Conservation (phyloP, 2,113 vertebrate genomes). For the Pedionomus torquatus region DNA sequence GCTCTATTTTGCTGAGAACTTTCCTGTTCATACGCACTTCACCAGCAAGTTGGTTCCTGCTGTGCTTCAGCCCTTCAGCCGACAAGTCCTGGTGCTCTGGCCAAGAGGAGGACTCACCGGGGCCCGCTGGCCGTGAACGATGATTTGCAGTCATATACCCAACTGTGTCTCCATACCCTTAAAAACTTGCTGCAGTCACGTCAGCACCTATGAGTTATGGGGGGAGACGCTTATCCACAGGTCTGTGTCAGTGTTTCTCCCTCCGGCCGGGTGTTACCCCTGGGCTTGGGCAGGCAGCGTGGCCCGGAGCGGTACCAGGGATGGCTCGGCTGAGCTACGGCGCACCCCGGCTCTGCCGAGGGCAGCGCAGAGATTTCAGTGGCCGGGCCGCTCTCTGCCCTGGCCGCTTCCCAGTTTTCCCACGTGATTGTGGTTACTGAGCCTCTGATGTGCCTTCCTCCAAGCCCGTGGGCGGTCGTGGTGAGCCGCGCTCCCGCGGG, state of each 20-base stretch:
- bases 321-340: background rate
- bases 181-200: background rate
- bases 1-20: background rate
- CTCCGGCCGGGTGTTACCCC: background rate
- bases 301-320: background rate
- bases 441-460: background rate
- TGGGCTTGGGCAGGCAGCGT: rapidly evolving
- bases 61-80: background rate
- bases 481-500: background rate
- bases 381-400: background rate
- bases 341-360: background rate
- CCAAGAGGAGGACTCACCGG: background rate
- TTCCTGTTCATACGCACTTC: background rate
- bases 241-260: background rate
- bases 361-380: background rate
- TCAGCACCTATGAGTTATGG: rapidly evolving
- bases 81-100: background rate
- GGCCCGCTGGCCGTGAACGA: too few relatives aligned
- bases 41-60: background rate
- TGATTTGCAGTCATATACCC: background rate
- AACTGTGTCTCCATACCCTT: too few relatives aligned
- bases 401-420: background rate
- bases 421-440: background rate
- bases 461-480: background rate
- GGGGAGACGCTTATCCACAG: background rate